phyloP scores from a whole-genome alignment of 2,888 invertebrate genomes.

The Pterobdella sp. region DNA sequence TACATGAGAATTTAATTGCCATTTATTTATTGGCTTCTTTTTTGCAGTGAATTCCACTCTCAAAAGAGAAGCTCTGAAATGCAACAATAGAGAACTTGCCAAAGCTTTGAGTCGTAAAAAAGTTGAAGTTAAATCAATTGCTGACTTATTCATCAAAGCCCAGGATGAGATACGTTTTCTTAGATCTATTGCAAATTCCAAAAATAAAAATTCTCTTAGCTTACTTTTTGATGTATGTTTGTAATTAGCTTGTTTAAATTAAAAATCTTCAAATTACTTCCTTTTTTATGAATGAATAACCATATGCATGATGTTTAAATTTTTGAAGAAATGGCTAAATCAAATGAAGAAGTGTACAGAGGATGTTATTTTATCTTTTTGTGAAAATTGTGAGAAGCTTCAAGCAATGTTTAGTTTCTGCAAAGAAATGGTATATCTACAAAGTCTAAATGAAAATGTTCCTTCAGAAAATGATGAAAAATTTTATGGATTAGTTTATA shows the following conservation, averaged over 20 bases:
- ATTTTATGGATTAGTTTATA: too few relatives aligned
- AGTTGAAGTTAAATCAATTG: neutral
- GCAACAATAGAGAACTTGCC: neutral
- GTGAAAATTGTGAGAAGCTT: neutral
- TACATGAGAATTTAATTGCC: neutral
- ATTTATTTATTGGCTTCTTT: neutral
- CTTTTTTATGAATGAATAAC: neutral
- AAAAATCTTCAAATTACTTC: neutral
- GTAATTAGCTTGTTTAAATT: neutral
- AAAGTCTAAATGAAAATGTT: neutral
- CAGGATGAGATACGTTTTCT: conserved; percentile 8
- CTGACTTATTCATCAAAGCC: neutral
- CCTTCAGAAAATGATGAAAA: neutral
- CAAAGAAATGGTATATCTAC: conserved; percentile 1
- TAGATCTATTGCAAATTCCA: neutral
- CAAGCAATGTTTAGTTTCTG: neutral
- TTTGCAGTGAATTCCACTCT: neutral
- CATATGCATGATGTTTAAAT: neutral
- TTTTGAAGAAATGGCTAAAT: neutral
- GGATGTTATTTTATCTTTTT: neutral
- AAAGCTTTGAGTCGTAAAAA: conserved; percentile 1
- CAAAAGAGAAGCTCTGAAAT: neutral
- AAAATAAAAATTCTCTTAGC: neutral
- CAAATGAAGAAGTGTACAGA: neutral
- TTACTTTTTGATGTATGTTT: neutral